Base-by-base conservation (phyloP, 2,797 vertebrate species). In the Brachymystax lenok region DNA sequence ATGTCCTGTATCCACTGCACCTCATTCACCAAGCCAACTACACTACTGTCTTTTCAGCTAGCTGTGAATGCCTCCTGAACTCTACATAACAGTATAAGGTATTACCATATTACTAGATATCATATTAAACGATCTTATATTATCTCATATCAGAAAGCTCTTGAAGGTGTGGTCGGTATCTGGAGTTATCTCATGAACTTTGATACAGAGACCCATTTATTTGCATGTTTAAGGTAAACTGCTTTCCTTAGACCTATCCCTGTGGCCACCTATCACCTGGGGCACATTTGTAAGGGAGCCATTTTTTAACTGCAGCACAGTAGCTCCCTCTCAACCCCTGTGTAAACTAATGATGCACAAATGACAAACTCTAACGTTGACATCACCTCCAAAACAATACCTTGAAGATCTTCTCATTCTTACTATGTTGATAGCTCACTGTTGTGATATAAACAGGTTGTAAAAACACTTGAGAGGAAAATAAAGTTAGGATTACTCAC, bases 231-330 rank as follows among this genome's bases (percentile, higher is more conserved):
- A 21, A 6, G 5, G 56, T 59, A 74, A 77, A 75, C 5, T 24
- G 21, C 59, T 63, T 13, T 68, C 14, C 30, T 68, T 19, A 83
- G 77, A 76, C 69, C 66, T 81, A 70, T 54, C 51, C 84, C 74
- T n/a, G 10, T 3, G 75, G 77, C 16, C 28, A 67, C 27, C 28
- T 17, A 68, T 33, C 66, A 68, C 66, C 66, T 68, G 16, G 30
- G 66, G 66, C 66, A 17, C 14, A 67, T 19, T 17, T 68, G 12
- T 68, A 16, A 19, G 1, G 28, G 66, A 33, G 5, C 1, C 12
- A 30, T 30, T 35, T 30, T 67, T 7, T 67, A 8, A 17, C 3
- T 7, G 66, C 28, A 33, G 66, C 30, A 17, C 66, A 1, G 66
- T 68, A 35, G 5, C 66, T 68, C 28, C 17, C 27, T 68, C 66